phyloP scores from a whole-genome alignment of 2,888 invertebrate genomes.

The Troides helena region DNA sequence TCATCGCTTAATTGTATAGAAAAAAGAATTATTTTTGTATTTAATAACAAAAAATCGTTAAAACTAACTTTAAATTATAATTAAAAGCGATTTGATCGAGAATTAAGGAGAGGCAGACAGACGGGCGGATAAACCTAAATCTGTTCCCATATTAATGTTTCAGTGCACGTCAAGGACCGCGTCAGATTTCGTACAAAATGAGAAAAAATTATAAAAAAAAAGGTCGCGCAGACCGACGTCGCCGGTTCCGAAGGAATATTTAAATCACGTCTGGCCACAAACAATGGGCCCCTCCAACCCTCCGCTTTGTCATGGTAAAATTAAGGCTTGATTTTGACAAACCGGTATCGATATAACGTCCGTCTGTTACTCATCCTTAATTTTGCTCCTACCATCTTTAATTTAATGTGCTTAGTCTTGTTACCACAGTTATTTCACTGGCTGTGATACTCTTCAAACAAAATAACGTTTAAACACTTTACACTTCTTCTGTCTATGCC shows the following conservation, averaged over 20 bases:
- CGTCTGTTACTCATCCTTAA: conserved; percentile 39
- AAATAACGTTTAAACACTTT: too few relatives aligned
- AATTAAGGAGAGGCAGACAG: conserved; percentile 10
- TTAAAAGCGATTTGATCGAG: background rate
- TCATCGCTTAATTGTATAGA: too few relatives aligned
- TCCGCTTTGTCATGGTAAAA: conserved; percentile 69
- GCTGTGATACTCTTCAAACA: too few relatives aligned
- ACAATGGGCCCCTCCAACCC: conserved; percentile 68
- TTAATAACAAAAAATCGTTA: background rate
- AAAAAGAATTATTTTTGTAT: background rate
- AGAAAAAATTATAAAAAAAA: conserved; percentile 40
- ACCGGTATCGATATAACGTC: conserved; percentile 41
- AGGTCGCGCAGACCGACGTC: conserved; percentile 49
- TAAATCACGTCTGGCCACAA: conserved; percentile 72
- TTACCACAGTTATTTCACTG: background rate
- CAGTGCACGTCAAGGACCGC: conserved; percentile 42
- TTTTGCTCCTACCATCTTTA: background rate
- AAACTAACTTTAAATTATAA: background rate
- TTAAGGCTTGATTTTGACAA: conserved; percentile 51
- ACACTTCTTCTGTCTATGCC: too few relatives aligned
- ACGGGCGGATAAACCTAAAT: conserved; percentile 19
- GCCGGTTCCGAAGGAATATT: conserved; percentile 57
- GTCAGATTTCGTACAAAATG: conserved; percentile 54
- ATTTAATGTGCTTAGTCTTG: background rate
- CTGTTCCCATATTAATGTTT: conserved; percentile 35